Evolutionary conservation across 2,113 vertebrate species (phyloP).

Genomic region (Odocoileus hemionus): DNA sequence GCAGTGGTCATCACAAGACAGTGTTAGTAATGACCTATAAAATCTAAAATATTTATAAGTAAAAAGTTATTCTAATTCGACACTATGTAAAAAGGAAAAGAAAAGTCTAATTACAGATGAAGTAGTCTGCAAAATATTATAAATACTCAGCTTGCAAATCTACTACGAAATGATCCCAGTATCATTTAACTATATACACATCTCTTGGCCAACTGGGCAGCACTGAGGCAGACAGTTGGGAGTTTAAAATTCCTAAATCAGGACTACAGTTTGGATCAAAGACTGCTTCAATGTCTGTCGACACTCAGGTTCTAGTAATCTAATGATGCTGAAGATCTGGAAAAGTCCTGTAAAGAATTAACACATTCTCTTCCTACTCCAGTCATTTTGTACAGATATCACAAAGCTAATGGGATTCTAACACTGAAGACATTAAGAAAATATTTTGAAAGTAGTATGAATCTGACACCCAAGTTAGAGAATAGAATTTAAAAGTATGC

Average conservation of each 20-base stretch:
- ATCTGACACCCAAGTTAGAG: neutral
- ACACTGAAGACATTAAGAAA: neutral
- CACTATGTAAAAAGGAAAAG: neutral
- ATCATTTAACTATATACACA: neutral
- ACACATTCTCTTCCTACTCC: neutral
- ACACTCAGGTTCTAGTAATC: neutral
- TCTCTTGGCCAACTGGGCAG: neutral
- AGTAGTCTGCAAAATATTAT: neutral
- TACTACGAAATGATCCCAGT: neutral
- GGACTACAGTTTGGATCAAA: neutral
- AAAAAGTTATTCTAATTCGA: conserved; percentile 26
- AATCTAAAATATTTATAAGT: neutral
- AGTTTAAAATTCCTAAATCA: neutral
- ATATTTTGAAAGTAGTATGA: neutral
- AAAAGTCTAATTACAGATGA: neutral
- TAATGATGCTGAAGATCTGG: neutral
- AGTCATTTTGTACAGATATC: neutral
- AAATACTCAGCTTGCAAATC: neutral
- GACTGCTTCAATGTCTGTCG: neutral
- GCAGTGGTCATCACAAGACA: neutral
- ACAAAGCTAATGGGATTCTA: neutral
- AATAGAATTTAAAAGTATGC: neutral
- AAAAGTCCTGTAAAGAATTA: neutral
- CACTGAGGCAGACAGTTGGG: neutral
- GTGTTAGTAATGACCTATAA: neutral